Conservation (phyloP, 2,888 invertebrate genomes). For the Hyposoter didymator region DNA sequence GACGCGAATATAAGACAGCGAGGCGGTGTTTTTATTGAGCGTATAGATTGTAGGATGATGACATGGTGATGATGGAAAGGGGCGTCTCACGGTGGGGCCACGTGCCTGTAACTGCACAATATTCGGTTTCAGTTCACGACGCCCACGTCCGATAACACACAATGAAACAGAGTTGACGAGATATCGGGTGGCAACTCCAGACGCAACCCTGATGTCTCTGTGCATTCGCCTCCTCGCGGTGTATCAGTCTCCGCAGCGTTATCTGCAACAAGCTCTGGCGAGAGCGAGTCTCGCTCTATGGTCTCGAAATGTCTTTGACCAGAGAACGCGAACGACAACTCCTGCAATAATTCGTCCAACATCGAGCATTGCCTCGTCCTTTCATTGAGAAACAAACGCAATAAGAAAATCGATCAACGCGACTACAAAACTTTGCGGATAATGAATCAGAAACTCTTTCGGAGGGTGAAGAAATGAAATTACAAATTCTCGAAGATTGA, state of each 20-base stretch:
- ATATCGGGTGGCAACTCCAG: slow-evolving; percentile 66
- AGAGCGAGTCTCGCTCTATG: neutral
- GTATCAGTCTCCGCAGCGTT: slow-evolving; percentile 29
- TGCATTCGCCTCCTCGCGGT: slow-evolving; percentile 32
- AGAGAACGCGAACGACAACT: slow-evolving; percentile 3
- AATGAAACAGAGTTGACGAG: slow-evolving; percentile 73
- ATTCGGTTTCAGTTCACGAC: slow-evolving; percentile 75
- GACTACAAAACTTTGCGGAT: slow-evolving; percentile 11
- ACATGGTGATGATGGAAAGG: slow-evolving; percentile 67
- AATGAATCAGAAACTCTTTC: slow-evolving; percentile 39
- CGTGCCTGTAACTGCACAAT: slow-evolving; percentile 74
- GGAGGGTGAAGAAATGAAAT: slow-evolving; percentile 55
- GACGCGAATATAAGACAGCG: slow-evolving; percentile 27
- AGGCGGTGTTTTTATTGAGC: slow-evolving; percentile 13
- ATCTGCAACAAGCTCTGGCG: neutral
- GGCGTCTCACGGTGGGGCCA: slow-evolving; percentile 81
- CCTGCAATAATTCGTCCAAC: neutral
- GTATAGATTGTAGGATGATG: slow-evolving; percentile 40
- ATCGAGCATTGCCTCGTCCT: neutral
- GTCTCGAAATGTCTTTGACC: neutral
- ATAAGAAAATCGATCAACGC: slow-evolving; percentile 44
- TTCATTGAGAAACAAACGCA: neutral
- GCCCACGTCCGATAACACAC: slow-evolving; percentile 77
- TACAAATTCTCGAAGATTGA: slow-evolving; percentile 49
- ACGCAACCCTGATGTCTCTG: slow-evolving; percentile 40